Evolutionary conservation across 2,888 invertebrate species (phyloP), one percentile per base, ranked within the genome.

Genomic region (Sycophila texana): DNA sequence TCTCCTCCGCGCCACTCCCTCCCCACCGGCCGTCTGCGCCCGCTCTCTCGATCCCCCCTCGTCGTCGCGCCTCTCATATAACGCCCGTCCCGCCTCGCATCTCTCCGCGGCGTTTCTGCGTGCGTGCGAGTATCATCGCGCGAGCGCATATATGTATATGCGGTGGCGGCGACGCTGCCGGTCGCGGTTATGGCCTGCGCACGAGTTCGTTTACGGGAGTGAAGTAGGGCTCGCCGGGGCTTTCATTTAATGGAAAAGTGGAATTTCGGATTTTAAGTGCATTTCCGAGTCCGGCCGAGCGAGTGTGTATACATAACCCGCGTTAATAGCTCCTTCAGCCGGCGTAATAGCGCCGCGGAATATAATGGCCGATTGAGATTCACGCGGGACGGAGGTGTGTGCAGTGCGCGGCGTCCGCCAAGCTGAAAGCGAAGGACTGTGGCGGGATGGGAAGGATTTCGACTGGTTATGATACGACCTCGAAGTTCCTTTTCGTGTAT

Each of bases 251-350:
- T 88, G 87, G 88, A 86, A 87, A 87, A 87, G 86, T 86, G 87
- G 85, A 85, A 88, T 88, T 87, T 87, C 85, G 87, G 84, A 87
- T 86, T 88, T 88, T 88, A 88, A 88, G 88, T 87, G 87, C 87
- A 86, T 87, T 87, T 86, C 85, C 87, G 86, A 85, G 87, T 88
- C 84, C 83, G 53, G 51, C 30, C 39, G 61, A 30, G 22, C 58
- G 20, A n/a, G 53, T 81, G 74, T 81, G 82, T 82, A 55, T 49
- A 83, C 49, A 63, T 51, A 77, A 49, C 60, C 53, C 26, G 81
- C 82, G 82, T 84, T 84, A 84, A 84, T 85, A 84, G 83, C 83
- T 84, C 82, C 84, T 84, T 85, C 82, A 81, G 72, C 57, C 55
- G 63, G 81, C 80, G 47, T 63, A 68, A 70, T 74, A 63, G 74